These are phyloP conservation scores for Tridacna crocea DNA, from an alignment of 2,888 invertebrate species.

Conservation along the genomic window DNA sequence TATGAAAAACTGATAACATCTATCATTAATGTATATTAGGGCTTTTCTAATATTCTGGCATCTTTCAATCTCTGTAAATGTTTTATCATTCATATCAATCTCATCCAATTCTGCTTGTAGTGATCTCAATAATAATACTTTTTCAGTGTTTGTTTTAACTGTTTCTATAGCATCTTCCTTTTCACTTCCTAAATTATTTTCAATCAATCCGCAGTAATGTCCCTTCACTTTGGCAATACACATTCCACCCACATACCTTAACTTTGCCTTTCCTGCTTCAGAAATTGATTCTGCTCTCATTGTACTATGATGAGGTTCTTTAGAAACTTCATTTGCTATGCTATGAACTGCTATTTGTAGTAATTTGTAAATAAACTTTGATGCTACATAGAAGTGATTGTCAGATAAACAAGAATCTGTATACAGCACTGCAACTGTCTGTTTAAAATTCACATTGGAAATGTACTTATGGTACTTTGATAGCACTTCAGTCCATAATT, in stretches of 20 bases:
- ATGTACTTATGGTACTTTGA: slow-evolving; percentile 11
- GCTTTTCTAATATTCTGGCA: slow-evolving; percentile 39
- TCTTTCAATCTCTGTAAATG: slow-evolving; percentile 40
- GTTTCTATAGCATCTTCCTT: slow-evolving; percentile 15
- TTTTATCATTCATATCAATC: slow-evolving; percentile 13
- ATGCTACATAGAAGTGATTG: slow-evolving; percentile 12
- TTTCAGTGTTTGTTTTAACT: slow-evolving; percentile 8
- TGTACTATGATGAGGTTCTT: background rate
- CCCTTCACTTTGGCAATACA: slow-evolving; percentile 39
- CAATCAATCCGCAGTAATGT: slow-evolving; percentile 20
- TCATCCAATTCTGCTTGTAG: slow-evolving; percentile 27
- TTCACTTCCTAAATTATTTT: slow-evolving; percentile 10
- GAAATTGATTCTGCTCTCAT: slow-evolving; percentile 17
- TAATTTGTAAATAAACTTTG: slow-evolving; percentile 20
- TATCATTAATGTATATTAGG: slow-evolving; percentile 38
- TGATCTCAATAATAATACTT: background rate
- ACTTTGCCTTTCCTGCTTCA: slow-evolving; percentile 39
- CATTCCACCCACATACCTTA: slow-evolving; percentile 47
- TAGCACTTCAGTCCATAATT: slow-evolving; percentile 22
- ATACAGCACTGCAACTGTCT: slow-evolving; percentile 9
- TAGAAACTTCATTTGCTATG: background rate
- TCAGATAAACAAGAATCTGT: slow-evolving; percentile 19
- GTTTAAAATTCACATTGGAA: slow-evolving; percentile 5
- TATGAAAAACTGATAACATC: slow-evolving; percentile 36
- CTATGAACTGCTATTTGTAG: background rate